Base-by-base conservation (phyloP, 2,113 vertebrate species). In the Nibea albiflora region DNA sequence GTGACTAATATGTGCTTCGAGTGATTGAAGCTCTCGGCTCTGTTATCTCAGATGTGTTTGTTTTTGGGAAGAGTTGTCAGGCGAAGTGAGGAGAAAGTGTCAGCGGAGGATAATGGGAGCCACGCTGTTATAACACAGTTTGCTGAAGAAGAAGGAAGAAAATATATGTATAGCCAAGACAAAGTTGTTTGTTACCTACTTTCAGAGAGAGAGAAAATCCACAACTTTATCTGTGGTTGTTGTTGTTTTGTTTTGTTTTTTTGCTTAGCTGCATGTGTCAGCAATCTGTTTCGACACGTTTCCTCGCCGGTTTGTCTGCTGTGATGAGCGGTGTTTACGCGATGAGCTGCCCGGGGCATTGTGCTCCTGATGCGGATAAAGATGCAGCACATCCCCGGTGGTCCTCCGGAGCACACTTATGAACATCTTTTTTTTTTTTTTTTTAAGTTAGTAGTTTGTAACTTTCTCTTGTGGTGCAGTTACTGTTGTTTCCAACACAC, bases 41-140 rank as follows among this genome's bases (percentile, higher is more conserved):
- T n/a, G 12, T 47, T 16, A 6, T 28, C 31, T 14, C 19, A 16
- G 26, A 10, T 20, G 8, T 28, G 56, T 65, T 76, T 81, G 81
- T 79, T 86, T 68, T 60, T 81, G 28, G 28, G 61, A 35, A 70
- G 61, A 74, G 60, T 56, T 71, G 72, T 68, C 46, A 42, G 52
- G 67, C 83, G 42, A 50, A 73, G 52, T 31, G 57, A 47, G 7
- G 62, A 77, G 57, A 88, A 80, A 65, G 80, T 78, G 44, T 46
- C 20, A 24, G 4, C 39, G 17, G 24, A 28, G 39, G 47, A 44
- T 70, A 72, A 47, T 26, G 50, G 26, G 17, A 73, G 22, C 62
- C 15, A 4, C 28, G 28, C 28, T 26, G 47, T 73, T 57, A 14
- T 63, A 26, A 61, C 20, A 11, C 11, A 8, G n/a, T 52, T 61